phyloP scores from a whole-genome alignment of 2,888 invertebrate genomes.

The Metopia argyrocephala region DNA sequence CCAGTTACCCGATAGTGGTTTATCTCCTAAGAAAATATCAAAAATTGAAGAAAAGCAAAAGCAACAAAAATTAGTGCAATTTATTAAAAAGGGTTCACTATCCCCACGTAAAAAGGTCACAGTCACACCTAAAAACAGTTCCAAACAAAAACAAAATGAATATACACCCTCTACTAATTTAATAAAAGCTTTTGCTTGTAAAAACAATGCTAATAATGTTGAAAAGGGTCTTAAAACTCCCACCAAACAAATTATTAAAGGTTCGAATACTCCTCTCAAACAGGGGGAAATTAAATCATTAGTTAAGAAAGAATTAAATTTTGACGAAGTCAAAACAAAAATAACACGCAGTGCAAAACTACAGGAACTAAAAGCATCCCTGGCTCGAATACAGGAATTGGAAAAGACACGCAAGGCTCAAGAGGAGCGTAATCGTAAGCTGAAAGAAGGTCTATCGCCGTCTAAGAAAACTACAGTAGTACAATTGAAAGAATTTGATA shows the following conservation, averaged over 20 bases:
- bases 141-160: constrained; percentile 65
- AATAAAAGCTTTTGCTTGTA: constrained; percentile 66
- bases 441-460: constrained; percentile 70
- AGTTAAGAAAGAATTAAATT: constrained; percentile 82
- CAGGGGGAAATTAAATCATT: constrained; percentile 77
- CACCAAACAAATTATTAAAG: constrained; percentile 78
- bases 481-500: constrained; percentile 84
- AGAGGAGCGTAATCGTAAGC: constrained; percentile 74
- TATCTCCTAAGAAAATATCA: constrained; percentile 69
- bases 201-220: constrained; percentile 72
- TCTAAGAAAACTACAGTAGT: constrained; percentile 69
- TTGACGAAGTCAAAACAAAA: constrained; percentile 85
- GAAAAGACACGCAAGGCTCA: constrained; percentile 81
- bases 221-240: constrained; percentile 75
- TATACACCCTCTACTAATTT: constrained; percentile 66
- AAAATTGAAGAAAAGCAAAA: constrained; percentile 73
- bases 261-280: constrained; percentile 72
- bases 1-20: constrained; percentile 59
- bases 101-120: constrained; percentile 75
- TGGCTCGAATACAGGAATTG: constrained; percentile 84
- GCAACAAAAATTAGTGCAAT: constrained; percentile 74
- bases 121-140: constrained; percentile 60
- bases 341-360: constrained; percentile 84
- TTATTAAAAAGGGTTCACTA: constrained; percentile 76
- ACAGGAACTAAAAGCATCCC: constrained; percentile 84